These are phyloP conservation scores for Trichomalopsis sarcophagae DNA, from an alignment of 1,140 invertebrate genomes.

Conservation along the genomic window DNA sequence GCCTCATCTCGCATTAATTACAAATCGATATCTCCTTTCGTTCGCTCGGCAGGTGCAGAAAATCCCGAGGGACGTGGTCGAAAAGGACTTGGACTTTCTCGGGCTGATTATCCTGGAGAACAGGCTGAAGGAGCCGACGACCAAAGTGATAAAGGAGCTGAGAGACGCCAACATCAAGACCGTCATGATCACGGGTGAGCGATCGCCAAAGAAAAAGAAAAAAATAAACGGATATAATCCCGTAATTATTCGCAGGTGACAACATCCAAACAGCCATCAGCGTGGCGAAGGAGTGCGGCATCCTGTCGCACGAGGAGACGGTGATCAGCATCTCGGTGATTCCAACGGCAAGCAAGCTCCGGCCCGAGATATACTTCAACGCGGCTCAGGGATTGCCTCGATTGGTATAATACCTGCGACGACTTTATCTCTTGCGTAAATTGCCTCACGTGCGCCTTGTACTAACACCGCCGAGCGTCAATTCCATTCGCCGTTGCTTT, in stretches of 20 bases:
- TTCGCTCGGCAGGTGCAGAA: constrained; percentile 77
- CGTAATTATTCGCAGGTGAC: constrained; percentile 81
- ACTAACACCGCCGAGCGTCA: not conserved
- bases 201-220: no score
- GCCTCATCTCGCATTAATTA: no score
- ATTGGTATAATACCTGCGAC: constrained; percentile 22
- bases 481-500: not conserved
- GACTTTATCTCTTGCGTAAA: not conserved
- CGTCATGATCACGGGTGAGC: constrained; percentile 96
- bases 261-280: constrained; percentile 97
- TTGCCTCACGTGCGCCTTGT: not conserved
- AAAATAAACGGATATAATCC: no score
- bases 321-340: constrained; percentile 81
- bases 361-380: constrained; percentile 67
- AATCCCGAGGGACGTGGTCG: constrained; percentile 83
- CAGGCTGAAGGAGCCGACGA: constrained; percentile 89
- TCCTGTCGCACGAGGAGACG: constrained; percentile 83
- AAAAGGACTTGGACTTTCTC: constrained; percentile 89
- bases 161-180: constrained; percentile 89
- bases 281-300: constrained; percentile 96
- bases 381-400: constrained; percentile 58
- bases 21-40: no score
- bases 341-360: constrained; percentile 56
- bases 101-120: constrained; percentile 96
- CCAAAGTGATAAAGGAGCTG: constrained; percentile 85